phyloP scores from a whole-genome alignment of 2,797 vertebrate genomes.

The Parotocinclus haroldoi region DNA sequence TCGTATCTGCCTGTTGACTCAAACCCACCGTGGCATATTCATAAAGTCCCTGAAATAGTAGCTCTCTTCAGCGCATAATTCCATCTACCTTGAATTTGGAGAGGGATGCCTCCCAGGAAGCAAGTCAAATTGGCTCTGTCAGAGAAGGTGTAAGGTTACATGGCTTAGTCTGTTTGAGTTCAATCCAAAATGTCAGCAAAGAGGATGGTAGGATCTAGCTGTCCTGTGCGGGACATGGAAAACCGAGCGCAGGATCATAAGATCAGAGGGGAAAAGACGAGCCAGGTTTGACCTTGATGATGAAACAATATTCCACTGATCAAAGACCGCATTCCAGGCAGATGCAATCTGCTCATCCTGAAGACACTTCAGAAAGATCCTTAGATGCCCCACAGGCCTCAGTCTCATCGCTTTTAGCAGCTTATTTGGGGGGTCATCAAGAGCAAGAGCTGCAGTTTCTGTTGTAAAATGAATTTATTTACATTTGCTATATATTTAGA shows the following conservation, averaged over 20 bases:
- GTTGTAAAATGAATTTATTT: no score
- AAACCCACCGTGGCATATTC: slow-evolving; percentile 2
- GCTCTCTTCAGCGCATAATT: neutral
- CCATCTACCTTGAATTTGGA: slow-evolving; percentile 18
- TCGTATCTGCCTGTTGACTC: slow-evolving; percentile 11
- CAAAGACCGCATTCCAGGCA: slow-evolving; percentile 65
- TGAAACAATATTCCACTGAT: slow-evolving; percentile 63
- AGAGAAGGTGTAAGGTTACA: slow-evolving; percentile 45
- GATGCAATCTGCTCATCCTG: slow-evolving; percentile 34
- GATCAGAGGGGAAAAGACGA: slow-evolving; percentile 53
- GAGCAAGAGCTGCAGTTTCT: no score
- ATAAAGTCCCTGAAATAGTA: slow-evolving; percentile 7
- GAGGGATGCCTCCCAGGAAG: slow-evolving; percentile 28
- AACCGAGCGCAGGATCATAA: slow-evolving; percentile 48
- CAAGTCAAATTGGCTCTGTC: slow-evolving; percentile 44
- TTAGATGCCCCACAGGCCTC: neutral
- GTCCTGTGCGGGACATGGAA: slow-evolving; percentile 50
- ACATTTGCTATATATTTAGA: no score
- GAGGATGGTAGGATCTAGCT: slow-evolving; percentile 50
- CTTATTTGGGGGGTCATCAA: neutral
- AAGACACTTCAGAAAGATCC: slow-evolving; percentile 10
- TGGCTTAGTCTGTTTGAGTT: slow-evolving; percentile 43
- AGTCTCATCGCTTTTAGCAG: slow-evolving; percentile 3
- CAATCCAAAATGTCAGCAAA: slow-evolving; percentile 24
- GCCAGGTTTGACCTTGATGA: slow-evolving; percentile 46